Percentiles rank a stretch among this genome's conserved stretches.
These are phyloP conservation scores for Campylorhamphus procurvoides DNA, from an alignment of 2,113 vertebrate species.

Conservation along the genomic window DNA sequence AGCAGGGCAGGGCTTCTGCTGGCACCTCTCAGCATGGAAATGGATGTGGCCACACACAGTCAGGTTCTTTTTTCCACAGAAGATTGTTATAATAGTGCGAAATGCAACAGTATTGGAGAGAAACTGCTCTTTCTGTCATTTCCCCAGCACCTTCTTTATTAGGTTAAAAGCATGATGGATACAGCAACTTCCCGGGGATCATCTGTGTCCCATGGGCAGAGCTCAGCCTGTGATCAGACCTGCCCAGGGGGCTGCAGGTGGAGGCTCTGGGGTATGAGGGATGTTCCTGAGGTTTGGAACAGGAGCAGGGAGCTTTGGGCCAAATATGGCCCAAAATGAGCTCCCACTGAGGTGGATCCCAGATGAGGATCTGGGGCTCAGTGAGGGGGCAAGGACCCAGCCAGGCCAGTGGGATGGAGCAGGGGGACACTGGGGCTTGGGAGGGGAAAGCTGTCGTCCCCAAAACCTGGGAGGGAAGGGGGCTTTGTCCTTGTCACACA, in stretches of 20 bases:
- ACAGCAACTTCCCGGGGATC: neutral
- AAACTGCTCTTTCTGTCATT: neutral
- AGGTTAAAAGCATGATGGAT: neutral
- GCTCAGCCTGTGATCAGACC: neutral
- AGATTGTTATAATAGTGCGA: neutral
- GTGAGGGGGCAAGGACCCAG: accelerated
- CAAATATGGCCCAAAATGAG: accelerated
- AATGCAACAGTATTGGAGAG: constrained; percentile 22
- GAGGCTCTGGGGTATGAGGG: too few species aligned
- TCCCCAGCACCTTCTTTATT: neutral
- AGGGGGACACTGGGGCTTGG: neutral
- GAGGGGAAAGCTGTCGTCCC: accelerated
- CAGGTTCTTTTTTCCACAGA: neutral
- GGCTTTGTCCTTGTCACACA: accelerated
- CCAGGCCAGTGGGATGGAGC: neutral
- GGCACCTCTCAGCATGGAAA: neutral
- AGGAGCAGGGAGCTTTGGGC: neutral
- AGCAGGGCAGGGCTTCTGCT: accelerated
- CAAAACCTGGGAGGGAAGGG: neutral
- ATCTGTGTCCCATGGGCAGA: neutral
- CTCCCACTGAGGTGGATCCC: accelerated
- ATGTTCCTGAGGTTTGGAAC: neutral
- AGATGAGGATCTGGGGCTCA: neutral
- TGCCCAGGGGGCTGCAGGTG: accelerated
- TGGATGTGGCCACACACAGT: neutral